Conservation (phyloP, 2,888 invertebrate genomes). For the Aphidius colemani region DNA sequence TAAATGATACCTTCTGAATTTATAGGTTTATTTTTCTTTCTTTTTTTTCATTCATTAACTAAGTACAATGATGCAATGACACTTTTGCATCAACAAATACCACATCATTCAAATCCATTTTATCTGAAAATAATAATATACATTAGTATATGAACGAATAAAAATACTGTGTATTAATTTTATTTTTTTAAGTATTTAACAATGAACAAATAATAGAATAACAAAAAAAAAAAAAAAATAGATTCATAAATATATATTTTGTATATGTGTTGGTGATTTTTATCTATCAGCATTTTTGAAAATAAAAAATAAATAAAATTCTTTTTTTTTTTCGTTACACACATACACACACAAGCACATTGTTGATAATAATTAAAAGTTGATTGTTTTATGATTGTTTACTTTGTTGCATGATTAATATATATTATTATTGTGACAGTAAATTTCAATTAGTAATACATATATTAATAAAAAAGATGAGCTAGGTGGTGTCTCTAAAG, state of each 20-base stretch:
- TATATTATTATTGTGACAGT: slow-evolving; percentile 8
- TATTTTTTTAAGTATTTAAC: background rate
- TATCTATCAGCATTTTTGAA: slow-evolving; percentile 5
- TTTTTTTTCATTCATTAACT: slow-evolving; percentile 7
- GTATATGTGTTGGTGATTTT: background rate
- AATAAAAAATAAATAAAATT: slow-evolving; percentile 11
- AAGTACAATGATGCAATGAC: slow-evolving; percentile 27
- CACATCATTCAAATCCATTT: too few species aligned
- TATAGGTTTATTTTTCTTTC: too few species aligned
- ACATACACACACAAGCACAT: background rate
- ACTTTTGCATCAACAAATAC: slow-evolving; percentile 8
- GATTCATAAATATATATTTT: slow-evolving; percentile 3
- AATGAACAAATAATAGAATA: slow-evolving; percentile 2
- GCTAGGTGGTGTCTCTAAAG: slow-evolving; percentile 34
- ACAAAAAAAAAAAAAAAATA: slow-evolving; percentile 16
- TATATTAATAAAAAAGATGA: slow-evolving; percentile 32
- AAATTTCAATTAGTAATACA: background rate
- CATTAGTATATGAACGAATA: too few species aligned
- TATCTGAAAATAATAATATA: background rate
- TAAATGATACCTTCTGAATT: slow-evolving; percentile 18
- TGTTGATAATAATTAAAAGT: slow-evolving; percentile 2
- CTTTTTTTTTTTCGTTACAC: background rate
- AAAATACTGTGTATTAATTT: background rate
- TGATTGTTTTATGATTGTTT: slow-evolving; percentile 10
- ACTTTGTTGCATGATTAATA: slow-evolving; percentile 1